Evolutionary conservation across 2,888 invertebrate genomes (phyloP).

Genomic region (Trilocha varians): DNA sequence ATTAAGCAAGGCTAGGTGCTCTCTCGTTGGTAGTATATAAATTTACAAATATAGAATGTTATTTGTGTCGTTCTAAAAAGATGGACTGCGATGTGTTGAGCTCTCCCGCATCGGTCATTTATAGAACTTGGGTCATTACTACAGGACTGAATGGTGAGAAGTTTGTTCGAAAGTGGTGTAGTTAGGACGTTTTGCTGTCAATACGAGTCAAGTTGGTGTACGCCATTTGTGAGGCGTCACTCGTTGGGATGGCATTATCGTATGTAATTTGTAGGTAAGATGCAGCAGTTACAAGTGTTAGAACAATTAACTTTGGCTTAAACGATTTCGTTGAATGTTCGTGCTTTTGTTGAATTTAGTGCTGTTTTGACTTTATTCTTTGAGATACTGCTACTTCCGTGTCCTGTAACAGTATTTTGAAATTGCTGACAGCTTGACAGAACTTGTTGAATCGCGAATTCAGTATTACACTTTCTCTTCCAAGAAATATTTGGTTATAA

Average conservation of each 20-base stretch:
- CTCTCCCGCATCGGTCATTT: conserved; percentile 73
- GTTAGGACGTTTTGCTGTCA: conserved; percentile 37
- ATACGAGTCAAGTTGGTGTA: conserved; percentile 25
- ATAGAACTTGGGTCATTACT: conserved; percentile 66
- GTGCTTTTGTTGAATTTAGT: too few species aligned
- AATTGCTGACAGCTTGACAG: too few species aligned
- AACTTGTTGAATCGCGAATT: too few species aligned
- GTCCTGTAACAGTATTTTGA: too few species aligned
- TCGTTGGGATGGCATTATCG: conserved; percentile 4
- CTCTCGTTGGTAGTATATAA: conserved; percentile 60
- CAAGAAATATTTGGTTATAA: too few species aligned
- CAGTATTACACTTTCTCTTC: too few species aligned
- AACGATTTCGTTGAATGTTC: not conserved
- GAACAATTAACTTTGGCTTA: not conserved
- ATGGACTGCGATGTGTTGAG: conserved; percentile 71
- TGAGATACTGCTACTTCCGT: too few species aligned
- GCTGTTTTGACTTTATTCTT: not conserved
- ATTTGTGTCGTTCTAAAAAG: conserved; percentile 74
- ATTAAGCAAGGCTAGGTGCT: conserved; percentile 37
- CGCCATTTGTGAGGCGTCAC: conserved; percentile 45
- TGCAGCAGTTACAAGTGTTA: conserved; percentile 1
- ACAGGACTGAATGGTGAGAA: conserved; percentile 44
- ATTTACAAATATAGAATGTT: conserved; percentile 72
- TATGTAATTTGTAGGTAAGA: conserved; percentile 6
- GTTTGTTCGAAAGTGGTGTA: conserved; percentile 19